phyloP scores from a whole-genome alignment of 2,797 vertebrate genomes.

The Microcaecilia unicolor region DNA sequence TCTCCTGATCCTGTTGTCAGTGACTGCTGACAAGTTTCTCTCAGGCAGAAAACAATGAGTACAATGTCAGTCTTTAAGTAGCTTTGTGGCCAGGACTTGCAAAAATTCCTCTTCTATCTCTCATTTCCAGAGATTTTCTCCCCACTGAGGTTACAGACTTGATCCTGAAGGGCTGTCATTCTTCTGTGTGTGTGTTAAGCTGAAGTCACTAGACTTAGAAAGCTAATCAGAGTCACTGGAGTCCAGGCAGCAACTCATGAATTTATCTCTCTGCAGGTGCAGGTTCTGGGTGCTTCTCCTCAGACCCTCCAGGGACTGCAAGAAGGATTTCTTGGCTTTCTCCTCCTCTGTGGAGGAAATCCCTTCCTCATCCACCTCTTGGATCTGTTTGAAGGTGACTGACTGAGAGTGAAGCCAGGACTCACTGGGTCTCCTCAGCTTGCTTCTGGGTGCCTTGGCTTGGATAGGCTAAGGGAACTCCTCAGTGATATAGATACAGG shows the following conservation, averaged over 20 bases:
- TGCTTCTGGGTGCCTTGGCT: conserved; percentile 55
- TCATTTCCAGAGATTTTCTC: neutral
- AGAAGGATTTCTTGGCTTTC: conserved; percentile 79
- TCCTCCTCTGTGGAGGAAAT: conserved; percentile 87
- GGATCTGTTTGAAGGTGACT: conserved; percentile 92
- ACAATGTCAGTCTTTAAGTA: neutral
- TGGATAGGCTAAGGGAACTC: conserved; percentile 78
- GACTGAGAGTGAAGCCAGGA: conserved; percentile 95
- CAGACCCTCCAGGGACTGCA: conserved; percentile 90
- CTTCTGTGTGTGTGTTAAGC: too few relatives aligned
- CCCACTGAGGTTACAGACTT: too few relatives aligned
- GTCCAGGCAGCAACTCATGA: conserved; percentile 70
- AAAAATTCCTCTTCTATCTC: neutral
- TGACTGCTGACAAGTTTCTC: neutral
- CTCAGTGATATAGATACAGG: conserved; percentile 73
- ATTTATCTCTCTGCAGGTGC: conserved; percentile 41
- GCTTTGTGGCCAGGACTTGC: too few relatives aligned
- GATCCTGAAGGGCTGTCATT: too few relatives aligned
- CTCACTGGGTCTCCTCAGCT: conserved; percentile 69
- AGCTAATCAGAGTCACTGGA: conserved; percentile 92
- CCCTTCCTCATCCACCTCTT: conserved; percentile 91
- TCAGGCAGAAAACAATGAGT: neutral
- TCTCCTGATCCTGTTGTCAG: too few relatives aligned
- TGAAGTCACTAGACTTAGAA: too few relatives aligned
- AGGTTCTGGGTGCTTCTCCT: conserved; percentile 84